These are phyloP conservation scores for Mustela lutreola DNA, from an alignment of 2,113 vertebrate genomes.

Conservation along the genomic window DNA sequence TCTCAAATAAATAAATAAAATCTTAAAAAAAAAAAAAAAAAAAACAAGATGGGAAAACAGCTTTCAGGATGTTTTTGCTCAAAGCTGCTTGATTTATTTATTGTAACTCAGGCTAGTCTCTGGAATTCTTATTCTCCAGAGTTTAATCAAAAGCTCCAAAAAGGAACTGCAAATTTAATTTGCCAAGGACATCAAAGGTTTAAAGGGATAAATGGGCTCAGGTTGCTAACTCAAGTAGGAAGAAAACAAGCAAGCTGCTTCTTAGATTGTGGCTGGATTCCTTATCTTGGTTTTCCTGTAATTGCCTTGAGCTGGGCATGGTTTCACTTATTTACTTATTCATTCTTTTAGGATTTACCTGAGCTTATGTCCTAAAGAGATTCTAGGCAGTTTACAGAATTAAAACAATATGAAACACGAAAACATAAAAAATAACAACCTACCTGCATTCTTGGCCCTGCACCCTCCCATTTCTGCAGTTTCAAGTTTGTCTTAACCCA, in stretches of 20 bases:
- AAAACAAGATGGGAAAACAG: neutral
- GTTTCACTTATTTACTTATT: neutral
- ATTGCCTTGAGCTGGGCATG: neutral
- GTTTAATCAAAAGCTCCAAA: neutral
- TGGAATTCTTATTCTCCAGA: neutral
- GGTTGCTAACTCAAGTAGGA: neutral
- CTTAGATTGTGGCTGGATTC: neutral
- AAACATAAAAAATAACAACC: neutral
- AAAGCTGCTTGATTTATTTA: neutral
- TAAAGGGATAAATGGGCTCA: neutral
- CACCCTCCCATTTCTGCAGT: neutral
- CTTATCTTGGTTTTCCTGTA: neutral
- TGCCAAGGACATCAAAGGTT: neutral
- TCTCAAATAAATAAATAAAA: too few relatives aligned
- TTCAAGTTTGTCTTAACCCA: neutral
- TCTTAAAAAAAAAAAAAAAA: too few relatives aligned
- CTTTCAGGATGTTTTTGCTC: neutral
- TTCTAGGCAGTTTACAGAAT: neutral
- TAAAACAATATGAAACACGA: conserved; percentile 28
- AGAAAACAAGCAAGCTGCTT: neutral
- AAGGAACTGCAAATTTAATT: neutral
- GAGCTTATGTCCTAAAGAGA: neutral
- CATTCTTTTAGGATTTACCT: conserved; percentile 9
- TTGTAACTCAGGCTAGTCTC: neutral
- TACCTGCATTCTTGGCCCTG: neutral